Percentiles rank a stretch among this genome's conserved stretches.
These are phyloP conservation scores for Crypturellus tataupa DNA, from an alignment of 2,797 vertebrate species.

Conservation along the genomic window DNA sequence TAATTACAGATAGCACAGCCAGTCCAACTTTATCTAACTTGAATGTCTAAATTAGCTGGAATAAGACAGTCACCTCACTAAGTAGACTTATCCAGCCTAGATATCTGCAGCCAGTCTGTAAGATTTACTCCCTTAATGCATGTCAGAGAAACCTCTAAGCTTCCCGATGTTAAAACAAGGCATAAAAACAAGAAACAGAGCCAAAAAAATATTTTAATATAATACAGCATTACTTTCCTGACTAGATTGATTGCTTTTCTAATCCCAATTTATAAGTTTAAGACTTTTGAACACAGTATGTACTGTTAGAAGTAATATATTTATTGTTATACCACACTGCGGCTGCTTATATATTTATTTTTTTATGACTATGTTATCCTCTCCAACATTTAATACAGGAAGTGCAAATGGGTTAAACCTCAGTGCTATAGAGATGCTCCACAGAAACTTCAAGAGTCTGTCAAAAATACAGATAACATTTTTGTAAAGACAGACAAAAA, in stretches of 20 bases:
- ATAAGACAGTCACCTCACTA: neutral
- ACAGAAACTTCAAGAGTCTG: neutral
- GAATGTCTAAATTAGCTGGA: neutral
- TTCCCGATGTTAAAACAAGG: neutral
- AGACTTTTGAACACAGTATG: neutral
- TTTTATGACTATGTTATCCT: neutral
- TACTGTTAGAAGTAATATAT: neutral
- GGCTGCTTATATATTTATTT: neutral
- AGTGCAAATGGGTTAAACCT: neutral
- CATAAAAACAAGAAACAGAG: neutral
- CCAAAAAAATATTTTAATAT: neutral
- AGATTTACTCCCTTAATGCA: neutral
- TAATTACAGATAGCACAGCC: neutral
- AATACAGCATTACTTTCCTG: neutral
- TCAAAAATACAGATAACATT: neutral
- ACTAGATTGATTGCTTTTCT: fast-evolving
- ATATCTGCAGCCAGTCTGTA: neutral
- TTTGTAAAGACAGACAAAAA: neutral
- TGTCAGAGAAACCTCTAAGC: neutral
- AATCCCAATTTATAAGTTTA: neutral
- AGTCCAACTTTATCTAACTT: neutral
- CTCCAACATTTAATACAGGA: neutral
- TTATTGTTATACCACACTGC: neutral
- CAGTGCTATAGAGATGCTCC: neutral
- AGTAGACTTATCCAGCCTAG: neutral